Evolutionary conservation across 2,888 invertebrate genomes (phyloP).

Genomic region (Microctonus hyperodae): DNA sequence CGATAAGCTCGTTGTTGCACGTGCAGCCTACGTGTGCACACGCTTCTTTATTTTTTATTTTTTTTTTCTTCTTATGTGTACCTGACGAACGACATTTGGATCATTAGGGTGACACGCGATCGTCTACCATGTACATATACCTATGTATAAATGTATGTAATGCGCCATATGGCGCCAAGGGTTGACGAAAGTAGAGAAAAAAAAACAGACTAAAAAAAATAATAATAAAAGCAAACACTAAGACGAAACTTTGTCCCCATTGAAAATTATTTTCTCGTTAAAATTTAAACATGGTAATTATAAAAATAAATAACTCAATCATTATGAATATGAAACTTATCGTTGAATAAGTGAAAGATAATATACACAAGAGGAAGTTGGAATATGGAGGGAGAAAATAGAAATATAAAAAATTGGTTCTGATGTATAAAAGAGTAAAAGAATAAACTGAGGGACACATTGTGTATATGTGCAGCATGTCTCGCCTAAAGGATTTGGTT

Average conservation of each 20-base stretch:
- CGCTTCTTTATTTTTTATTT: not conserved
- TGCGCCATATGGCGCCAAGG: constrained; percentile 23
- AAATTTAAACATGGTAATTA: not conserved
- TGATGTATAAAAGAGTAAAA: not conserved
- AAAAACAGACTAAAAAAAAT: not conserved
- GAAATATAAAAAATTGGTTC: not conserved
- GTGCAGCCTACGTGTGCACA: constrained; percentile 15
- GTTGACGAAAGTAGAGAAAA: not conserved
- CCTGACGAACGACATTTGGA: constrained; percentile 30
- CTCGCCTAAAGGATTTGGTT: constrained; percentile 20
- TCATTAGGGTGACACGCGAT: constrained; percentile 35
- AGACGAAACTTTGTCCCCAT: not conserved
- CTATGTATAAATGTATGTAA: too few relatives aligned
- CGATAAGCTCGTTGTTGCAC: constrained; percentile 23
- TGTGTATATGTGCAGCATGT: not conserved
- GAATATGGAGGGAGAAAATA: not conserved
- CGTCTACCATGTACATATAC: constrained; percentile 5
- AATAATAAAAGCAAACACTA: not conserved
- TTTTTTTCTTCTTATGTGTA: not conserved
- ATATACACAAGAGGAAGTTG: not conserved
- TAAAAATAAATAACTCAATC: not conserved
- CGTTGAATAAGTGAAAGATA: not conserved
- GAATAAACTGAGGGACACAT: not conserved
- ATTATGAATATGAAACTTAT: too few relatives aligned
- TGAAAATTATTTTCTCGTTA: not conserved